Evolutionary conservation across 2,797 vertebrate genomes (phyloP).

Genomic region (Hylomyscus alleni): DNA sequence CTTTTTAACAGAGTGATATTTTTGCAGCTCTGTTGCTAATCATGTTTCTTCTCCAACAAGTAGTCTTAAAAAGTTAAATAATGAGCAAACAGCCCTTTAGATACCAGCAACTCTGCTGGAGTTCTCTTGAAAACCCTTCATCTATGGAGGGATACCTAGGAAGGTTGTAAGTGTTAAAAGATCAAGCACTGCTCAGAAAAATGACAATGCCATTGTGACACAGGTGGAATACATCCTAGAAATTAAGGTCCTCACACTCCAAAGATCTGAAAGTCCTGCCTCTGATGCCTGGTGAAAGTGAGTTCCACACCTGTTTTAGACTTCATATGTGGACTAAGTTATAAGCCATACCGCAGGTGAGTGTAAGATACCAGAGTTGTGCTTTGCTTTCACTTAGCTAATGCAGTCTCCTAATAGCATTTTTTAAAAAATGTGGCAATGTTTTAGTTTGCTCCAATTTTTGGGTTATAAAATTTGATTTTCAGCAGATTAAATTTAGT

Average conservation of each 20-base stretch:
- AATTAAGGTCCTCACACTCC: constrained; percentile 67
- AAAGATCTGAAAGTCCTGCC: constrained; percentile 58
- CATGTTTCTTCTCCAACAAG: constrained; percentile 63
- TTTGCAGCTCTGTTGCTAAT: constrained; percentile 63
- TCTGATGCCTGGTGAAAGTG: constrained; percentile 52
- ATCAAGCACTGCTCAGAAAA: constrained; percentile 74
- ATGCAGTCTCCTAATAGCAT: constrained; percentile 24
- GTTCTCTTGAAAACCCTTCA: constrained; percentile 83
- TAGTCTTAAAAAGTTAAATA: constrained; percentile 81
- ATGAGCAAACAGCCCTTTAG: constrained; percentile 80
- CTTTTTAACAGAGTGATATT: constrained; percentile 64
- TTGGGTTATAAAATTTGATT: constrained; percentile 77
- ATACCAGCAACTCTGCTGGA: constrained; percentile 64
- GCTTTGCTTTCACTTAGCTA: constrained; percentile 72
- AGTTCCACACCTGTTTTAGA: constrained; percentile 49
- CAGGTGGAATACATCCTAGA: constrained; percentile 70
- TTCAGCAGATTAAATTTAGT: constrained; percentile 77
- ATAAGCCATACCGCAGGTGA: constrained; percentile 25
- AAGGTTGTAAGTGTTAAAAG: constrained; percentile 72
- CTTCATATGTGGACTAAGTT: constrained; percentile 45
- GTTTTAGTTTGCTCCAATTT: constrained; percentile 74
- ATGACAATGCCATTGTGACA: constrained; percentile 67
- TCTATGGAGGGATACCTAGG: constrained; percentile 53
- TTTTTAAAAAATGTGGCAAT: constrained; percentile 15
- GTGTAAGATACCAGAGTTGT: constrained; percentile 17